Conservation (phyloP, 2,888 invertebrate genomes). For the Drosophila macrospina region DNA sequence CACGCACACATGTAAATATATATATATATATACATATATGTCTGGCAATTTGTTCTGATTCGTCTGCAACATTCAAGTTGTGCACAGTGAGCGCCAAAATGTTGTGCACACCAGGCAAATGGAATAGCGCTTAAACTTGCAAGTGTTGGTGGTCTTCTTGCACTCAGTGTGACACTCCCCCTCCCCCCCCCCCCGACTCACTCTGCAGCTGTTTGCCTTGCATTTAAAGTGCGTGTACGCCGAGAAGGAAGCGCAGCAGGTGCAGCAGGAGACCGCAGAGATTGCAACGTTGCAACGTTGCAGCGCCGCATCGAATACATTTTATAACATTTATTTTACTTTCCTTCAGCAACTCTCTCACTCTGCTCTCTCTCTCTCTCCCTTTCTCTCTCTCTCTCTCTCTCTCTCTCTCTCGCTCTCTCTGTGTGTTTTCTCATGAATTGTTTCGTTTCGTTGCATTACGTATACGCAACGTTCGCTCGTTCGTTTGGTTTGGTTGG, state of each 20-base stretch:
- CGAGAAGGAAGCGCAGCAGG: conserved; percentile 19
- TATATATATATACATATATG: conserved; percentile 32
- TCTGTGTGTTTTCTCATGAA: no score
- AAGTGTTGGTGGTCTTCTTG: conserved; percentile 7
- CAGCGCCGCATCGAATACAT: conserved; percentile 59
- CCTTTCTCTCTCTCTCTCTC: no score
- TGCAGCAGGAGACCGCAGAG: conserved; percentile 59
- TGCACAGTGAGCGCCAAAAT: conserved; percentile 30
- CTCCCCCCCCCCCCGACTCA: no score
- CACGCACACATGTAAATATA: conserved; percentile 43
- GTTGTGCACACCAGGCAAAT: not conserved
- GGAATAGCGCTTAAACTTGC: not conserved
- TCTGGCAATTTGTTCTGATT: conserved; percentile 33
- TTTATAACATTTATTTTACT: conserved; percentile 70
- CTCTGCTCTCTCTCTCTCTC: no score
- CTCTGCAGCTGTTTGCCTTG: conserved; percentile 55
- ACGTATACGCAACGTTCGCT: conserved; percentile 69
- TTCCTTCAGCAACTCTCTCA: no score
- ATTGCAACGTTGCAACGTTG: conserved; percentile 52
- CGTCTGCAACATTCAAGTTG: conserved; percentile 18
- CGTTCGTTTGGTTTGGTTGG: conserved; percentile 24
- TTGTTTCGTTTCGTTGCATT: conserved; percentile 63
- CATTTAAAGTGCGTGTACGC: conserved; percentile 60
- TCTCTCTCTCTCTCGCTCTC: no score
- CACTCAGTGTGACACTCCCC: conserved; percentile 44